A percentile compares a stretch with the other conserved stretches of the same genome.
Evolutionary conservation across 1,140 invertebrate species (phyloP).

Genomic region (Plutomurus gul): DNA sequence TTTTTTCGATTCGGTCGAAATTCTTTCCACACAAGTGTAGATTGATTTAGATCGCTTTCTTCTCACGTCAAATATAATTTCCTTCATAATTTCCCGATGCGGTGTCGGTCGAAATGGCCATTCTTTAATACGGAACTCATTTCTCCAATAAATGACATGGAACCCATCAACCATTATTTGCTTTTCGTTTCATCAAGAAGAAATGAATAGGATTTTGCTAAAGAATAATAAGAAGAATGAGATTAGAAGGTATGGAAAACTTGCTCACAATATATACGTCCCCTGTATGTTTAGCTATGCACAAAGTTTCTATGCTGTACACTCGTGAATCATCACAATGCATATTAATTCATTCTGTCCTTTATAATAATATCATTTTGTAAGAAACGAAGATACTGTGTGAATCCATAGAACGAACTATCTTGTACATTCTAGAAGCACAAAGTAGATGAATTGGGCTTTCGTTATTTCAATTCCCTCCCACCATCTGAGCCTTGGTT

Average conservation of each 20-base stretch:
- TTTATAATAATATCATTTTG: too few relatives aligned
- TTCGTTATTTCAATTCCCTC: background rate
- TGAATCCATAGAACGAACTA: background rate
- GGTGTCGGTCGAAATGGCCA: background rate
- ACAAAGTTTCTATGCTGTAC: too few relatives aligned
- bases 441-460: slow-evolving; percentile 4
- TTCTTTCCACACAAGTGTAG: background rate
- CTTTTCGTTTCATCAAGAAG: background rate
- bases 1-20: background rate
- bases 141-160: background rate
- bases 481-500: too few relatives aligned
- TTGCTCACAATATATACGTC: background rate
- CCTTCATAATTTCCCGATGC: slow-evolving; percentile 29
- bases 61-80: slow-evolving; percentile 34
- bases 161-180: background rate
- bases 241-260: background rate
- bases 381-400: background rate
- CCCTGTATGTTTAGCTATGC: background rate
- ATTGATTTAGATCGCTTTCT: slow-evolving; percentile 27
- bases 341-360: too few relatives aligned
- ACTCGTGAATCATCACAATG: too few relatives aligned
- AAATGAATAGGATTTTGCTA: slow-evolving; percentile 12
- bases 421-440: too few relatives aligned
- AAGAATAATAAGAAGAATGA: background rate
- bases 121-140: slow-evolving; percentile 8